Evolutionary conservation across 2,797 vertebrate genomes (phyloP).

Genomic region (Notoglanidium macrostoma): DNA sequence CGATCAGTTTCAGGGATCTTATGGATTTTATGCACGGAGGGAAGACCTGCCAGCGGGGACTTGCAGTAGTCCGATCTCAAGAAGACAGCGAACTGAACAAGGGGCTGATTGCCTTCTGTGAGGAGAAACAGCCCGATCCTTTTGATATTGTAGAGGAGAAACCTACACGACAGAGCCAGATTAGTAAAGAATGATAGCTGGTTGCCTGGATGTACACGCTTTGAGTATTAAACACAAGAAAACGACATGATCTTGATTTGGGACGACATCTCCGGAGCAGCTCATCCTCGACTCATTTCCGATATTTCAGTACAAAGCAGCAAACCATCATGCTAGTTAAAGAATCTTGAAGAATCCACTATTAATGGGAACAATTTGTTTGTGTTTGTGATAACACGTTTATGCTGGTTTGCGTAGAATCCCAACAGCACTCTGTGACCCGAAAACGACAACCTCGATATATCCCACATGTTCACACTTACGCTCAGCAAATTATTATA

Average conservation of each 20-base stretch:
- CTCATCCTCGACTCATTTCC: background rate
- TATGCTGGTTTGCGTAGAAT: background rate
- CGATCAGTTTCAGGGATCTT: background rate
- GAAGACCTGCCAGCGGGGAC: background rate
- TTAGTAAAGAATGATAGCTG: background rate
- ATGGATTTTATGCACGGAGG: background rate
- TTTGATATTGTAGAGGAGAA: background rate
- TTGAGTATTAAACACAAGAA: background rate
- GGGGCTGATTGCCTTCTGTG: background rate
- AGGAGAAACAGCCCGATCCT: background rate
- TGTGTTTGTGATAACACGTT: background rate
- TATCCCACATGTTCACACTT: conserved; percentile 15
- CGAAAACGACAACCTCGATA: conserved; percentile 38
- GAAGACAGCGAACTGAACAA: background rate
- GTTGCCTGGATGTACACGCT: background rate
- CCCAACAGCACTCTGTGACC: conserved; percentile 24
- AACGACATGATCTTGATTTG: background rate
- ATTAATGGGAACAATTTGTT: background rate
- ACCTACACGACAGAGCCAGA: background rate
- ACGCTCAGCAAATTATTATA: background rate
- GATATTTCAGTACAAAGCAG: background rate
- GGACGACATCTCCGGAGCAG: background rate
- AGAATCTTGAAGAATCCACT: background rate
- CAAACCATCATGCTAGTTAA: background rate
- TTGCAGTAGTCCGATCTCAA: background rate